Conservation (phyloP, 2,797 vertebrate species). For the Syngnathus rostellatus region DNA sequence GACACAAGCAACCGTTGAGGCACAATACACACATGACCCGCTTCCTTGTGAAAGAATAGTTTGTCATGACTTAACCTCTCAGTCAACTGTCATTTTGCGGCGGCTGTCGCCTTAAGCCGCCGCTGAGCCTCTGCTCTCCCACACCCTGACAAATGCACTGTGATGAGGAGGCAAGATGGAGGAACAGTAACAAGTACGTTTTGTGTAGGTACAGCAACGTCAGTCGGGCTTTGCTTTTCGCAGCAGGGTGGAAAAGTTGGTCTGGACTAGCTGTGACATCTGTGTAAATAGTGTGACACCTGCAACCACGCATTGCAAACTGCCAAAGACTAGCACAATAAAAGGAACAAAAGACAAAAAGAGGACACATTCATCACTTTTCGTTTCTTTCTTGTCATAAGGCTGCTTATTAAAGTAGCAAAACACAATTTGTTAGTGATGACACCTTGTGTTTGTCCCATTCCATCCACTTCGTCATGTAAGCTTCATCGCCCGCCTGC, state of each 20-base stretch:
- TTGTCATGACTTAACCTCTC: conserved; percentile 19
- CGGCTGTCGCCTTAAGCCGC: conserved; percentile 17
- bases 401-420: neutral
- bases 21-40: conserved; percentile 10
- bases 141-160: neutral
- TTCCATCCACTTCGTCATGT: neutral
- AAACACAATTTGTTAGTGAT: neutral
- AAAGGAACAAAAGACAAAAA: neutral
- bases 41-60: conserved; percentile 10
- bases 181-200: neutral
- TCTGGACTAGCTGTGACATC: neutral
- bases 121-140: neutral
- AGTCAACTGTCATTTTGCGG: conserved; percentile 30
- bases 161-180: neutral
- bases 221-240: neutral
- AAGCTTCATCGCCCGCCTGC: neutral
- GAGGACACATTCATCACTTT: neutral
- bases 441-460: neutral
- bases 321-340: neutral
- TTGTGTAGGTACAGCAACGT: neutral
- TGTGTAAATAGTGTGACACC: neutral
- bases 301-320: neutral
- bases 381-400: neutral
- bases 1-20: conserved; percentile 4
- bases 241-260: neutral